These are phyloP conservation scores for Mythimna ferrago DNA, from an alignment of 2,888 invertebrate species.

Conservation along the genomic window DNA sequence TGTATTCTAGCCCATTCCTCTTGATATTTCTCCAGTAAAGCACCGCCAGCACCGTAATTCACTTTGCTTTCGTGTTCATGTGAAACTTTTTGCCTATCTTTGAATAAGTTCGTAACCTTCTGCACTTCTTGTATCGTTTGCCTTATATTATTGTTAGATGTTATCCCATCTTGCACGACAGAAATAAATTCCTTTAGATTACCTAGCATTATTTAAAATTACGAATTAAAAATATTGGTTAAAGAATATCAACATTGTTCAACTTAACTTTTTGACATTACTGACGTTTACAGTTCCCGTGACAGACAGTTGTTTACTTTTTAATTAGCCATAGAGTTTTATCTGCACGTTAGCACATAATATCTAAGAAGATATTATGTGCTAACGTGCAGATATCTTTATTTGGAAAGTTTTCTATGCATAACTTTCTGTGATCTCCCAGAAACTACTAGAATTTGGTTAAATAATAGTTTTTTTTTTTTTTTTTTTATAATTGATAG, in stretches of 20 bases:
- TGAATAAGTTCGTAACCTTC: slow-evolving; percentile 84
- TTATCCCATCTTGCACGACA: slow-evolving; percentile 86
- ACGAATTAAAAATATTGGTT: slow-evolving; percentile 30
- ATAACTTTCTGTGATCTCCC: background rate
- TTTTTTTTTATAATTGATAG: no score
- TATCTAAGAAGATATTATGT: no score
- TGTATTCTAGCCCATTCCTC: slow-evolving; percentile 93
- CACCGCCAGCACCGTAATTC: slow-evolving; percentile 92
- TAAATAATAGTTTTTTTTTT: no score
- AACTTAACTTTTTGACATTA: slow-evolving; percentile 38
- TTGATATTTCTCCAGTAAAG: slow-evolving; percentile 93
- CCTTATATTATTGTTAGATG: slow-evolving; percentile 82
- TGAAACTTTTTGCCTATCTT: slow-evolving; percentile 80
- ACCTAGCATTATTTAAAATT: slow-evolving; percentile 80
- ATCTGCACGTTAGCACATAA: background rate
- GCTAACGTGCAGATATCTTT: no score
- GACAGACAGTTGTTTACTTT: slow-evolving; percentile 17
- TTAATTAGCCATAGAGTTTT: background rate
- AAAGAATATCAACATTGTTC: slow-evolving; percentile 51
- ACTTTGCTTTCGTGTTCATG: slow-evolving; percentile 82
- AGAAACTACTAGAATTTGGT: no score
- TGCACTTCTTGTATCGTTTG: slow-evolving; percentile 87
- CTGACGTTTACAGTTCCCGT: slow-evolving; percentile 37
- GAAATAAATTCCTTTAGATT: slow-evolving; percentile 88
- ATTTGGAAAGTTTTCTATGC: background rate